Evolutionary conservation across 2,888 invertebrate species (phyloP).

Genomic region (Leptinotarsa haldemani): DNA sequence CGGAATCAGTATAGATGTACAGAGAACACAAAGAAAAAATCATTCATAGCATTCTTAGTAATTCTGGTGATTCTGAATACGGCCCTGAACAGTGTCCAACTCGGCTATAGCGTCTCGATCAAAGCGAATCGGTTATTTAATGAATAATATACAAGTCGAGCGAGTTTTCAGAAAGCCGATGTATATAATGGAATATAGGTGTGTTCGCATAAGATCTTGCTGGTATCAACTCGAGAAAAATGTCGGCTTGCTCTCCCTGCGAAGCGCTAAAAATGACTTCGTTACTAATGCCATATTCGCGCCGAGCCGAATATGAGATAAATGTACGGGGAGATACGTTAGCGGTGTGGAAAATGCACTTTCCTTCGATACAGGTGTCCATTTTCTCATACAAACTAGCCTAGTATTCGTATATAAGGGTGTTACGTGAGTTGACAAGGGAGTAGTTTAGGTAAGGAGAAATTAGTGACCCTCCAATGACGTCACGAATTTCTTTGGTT

Average conservation of each 20-base stretch:
- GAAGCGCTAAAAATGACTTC: constrained; percentile 29
- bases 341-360: neutral
- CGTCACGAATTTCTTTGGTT: no score
- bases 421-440: no score
- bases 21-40: neutral
- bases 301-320: neutral
- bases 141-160: constrained; percentile 38
- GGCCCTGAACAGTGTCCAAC: constrained; percentile 9
- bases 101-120: constrained; percentile 28
- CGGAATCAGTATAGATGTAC: neutral
- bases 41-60: no score
- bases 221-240: constrained; percentile 17
- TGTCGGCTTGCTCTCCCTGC: constrained; percentile 30
- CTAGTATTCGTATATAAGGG: no score
- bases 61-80: neutral
- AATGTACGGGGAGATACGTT: neutral
- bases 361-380: no score
- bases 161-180: constrained; percentile 27
- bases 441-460: no score
- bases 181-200: constrained; percentile 32
- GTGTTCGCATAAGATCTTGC: constrained; percentile 28
- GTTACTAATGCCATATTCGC: constrained; percentile 24
- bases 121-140: constrained; percentile 36
- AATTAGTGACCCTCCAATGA: no score
- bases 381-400: no score